A percentile compares a stretch with the other conserved stretches of the same genome.
These are phyloP conservation scores for Coronaproctus castanopsis DNA, from an alignment of 2,888 invertebrate genomes.

Conservation along the genomic window DNA sequence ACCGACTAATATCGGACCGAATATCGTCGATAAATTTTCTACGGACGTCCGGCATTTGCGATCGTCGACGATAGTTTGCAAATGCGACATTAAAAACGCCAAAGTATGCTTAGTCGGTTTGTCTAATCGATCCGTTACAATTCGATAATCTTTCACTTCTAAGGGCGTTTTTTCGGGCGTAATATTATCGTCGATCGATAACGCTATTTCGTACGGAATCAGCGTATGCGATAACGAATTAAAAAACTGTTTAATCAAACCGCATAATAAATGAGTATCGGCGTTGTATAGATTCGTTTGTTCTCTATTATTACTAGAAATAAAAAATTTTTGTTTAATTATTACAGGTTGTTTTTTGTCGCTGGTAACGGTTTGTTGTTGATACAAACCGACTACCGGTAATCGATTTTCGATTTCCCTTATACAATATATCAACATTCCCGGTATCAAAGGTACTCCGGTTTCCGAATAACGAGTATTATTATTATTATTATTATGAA, in stretches of 20 bases:
- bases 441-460: neutral
- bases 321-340: too few species aligned
- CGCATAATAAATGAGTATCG: neutral
- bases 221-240: neutral
- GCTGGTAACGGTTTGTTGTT: too few species aligned
- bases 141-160: neutral
- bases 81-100: neutral
- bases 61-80: neutral
- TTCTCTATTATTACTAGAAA: too few species aligned
- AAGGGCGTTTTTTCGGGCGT: neutral
- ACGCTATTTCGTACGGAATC: neutral
- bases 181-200: neutral
- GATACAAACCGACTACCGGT: neutral
- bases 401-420: neutral
- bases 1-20: neutral
- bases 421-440: neutral
- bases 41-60: neutral
- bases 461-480: too few species aligned
- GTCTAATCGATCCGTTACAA: neutral
- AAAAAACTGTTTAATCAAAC: neutral
- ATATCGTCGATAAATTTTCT: neutral
- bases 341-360: too few species aligned
- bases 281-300: too few species aligned
- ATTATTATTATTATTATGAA: too few species aligned
- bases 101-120: neutral